Base-by-base conservation (phyloP, 2,797 vertebrate species). In the Cirrhinus molitorella region DNA sequence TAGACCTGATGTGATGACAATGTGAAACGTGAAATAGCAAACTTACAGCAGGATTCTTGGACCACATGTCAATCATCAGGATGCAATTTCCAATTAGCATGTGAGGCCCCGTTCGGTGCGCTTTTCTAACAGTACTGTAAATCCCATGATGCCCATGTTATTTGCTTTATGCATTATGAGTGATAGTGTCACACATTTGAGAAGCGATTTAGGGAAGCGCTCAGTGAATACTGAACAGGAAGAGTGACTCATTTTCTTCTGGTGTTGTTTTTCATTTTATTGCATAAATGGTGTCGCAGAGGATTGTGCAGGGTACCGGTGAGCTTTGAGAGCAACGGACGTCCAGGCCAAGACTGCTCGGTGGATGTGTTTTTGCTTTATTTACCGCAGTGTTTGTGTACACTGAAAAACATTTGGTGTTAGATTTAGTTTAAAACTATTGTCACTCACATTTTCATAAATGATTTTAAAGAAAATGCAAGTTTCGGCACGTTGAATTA, bases 1-100 rank as follows among this genome's bases (percentile, higher is more conserved):
- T 66, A 65, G 68, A 57, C 59, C 67, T 83, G 80, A 79, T 83
- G 80, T 79, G 85, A 83, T 86, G 81, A 67, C 80, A 79, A 57
- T 77, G 73, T 83, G 51, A 76, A 83, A 75, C 4, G 25, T 57
- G 31, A 79, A 79, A 82, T 72, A 65, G 74, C 80, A 71, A 78
- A 77, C 75, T 79, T 71, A 59, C 75, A 74, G 55, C 40, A 19
- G 57, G 34, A 53, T 66, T 72, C 74, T 40, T 78, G 45, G 23
- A 51, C 79, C 66, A 67, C 72, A 65, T 59, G 74, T 57, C 84
- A 85, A 79, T 85, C 80, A 82, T 14, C 25, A 11, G 53, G 21
- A 59, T 73, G n/a, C 51, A 61, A 57, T 63, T 71, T 28, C 55
- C 45, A 72, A 72, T 79, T 72, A 72, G 75, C 53, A 79, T 53